phyloP scores from a whole-genome alignment of 2,113 vertebrate genomes.

The Cygnus buccinator region DNA sequence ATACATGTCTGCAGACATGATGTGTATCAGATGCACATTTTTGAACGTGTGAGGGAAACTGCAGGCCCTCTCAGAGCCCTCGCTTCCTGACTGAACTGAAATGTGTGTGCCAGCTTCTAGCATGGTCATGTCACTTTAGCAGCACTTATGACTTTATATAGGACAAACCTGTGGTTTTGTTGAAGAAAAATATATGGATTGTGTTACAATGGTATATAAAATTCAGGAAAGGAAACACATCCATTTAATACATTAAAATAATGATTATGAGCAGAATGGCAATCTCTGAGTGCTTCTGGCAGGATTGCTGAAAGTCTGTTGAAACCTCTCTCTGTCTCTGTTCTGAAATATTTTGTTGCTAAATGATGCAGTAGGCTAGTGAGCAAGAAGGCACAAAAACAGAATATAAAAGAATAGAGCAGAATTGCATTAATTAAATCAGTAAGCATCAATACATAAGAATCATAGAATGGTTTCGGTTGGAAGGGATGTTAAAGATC shows the following conservation, averaged over 20 bases:
- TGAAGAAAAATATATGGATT: not conserved
- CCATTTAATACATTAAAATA: not conserved
- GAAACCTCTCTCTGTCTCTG: not conserved
- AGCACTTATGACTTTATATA: rapidly evolving
- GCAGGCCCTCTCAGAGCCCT: not conserved
- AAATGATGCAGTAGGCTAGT: not conserved
- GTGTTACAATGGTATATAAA: not conserved
- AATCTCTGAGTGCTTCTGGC: not conserved
- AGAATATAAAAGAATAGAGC: not conserved
- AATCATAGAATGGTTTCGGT: too few species aligned
- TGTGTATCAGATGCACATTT: rapidly evolving
- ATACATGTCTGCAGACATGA: not conserved
- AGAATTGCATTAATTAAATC: not conserved
- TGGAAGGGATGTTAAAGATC: too few species aligned
- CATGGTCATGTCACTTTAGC: not conserved
- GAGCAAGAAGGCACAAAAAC: not conserved
- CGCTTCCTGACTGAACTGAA: not conserved
- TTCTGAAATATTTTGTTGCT: not conserved
- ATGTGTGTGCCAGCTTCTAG: not conserved
- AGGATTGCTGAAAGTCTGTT: rapidly evolving
- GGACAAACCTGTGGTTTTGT: not conserved
- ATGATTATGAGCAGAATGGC: not conserved
- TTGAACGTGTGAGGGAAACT: not conserved
- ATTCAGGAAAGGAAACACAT: not conserved
- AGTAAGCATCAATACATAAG: not conserved